These are phyloP conservation scores for Fulica atra DNA, from an alignment of 2,113 vertebrate species.

Conservation along the genomic window DNA sequence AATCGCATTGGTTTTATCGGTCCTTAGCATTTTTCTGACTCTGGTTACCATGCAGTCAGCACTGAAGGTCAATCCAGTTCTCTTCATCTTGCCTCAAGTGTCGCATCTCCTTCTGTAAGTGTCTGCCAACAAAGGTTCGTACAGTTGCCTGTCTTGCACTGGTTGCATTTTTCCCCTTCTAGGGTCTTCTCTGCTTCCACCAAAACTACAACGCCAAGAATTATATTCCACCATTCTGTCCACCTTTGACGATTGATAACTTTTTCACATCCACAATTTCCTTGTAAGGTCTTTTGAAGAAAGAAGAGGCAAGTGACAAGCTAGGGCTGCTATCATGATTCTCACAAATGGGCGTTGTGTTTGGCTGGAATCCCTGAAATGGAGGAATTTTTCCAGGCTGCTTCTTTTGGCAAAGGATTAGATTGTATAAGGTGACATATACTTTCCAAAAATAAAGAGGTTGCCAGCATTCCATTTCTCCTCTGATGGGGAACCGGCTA, in stretches of 20 bases:
- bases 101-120: not conserved
- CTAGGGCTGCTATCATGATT: not conserved
- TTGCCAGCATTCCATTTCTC: not conserved
- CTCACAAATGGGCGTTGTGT: not conserved
- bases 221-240: not conserved
- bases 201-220: not conserved
- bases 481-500: not conserved
- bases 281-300: not conserved
- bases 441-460: not conserved
- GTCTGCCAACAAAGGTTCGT: not conserved
- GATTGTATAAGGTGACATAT: not conserved
- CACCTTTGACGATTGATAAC: not conserved
- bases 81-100: not conserved
- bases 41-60: not conserved
- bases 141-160: not conserved
- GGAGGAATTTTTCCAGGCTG: not conserved
- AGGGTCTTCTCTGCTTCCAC: not conserved
- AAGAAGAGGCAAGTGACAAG: not conserved
- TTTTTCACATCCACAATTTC: not conserved
- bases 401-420: not conserved
- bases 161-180: not conserved
- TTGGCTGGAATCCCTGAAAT: not conserved
- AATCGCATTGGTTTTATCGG: not conserved
- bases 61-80: not conserved
- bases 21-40: not conserved